Base-by-base conservation (phyloP, 2,113 vertebrate species). In the Nothoprocta pentlandii region DNA sequence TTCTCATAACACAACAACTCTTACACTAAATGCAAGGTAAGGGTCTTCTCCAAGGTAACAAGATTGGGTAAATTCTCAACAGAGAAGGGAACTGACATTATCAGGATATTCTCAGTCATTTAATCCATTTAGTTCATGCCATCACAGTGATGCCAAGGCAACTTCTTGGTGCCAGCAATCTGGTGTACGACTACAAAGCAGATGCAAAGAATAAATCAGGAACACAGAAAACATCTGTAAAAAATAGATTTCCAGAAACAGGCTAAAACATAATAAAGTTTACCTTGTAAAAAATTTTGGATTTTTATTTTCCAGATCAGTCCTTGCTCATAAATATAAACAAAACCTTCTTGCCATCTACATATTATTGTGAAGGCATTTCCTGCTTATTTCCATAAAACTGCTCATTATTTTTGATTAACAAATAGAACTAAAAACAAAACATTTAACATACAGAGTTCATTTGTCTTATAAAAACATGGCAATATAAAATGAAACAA, bases 141-240 rank as follows among this genome's bases (percentile, higher is more conserved):
- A n/a, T 13, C 14, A 6, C 7, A 70, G 78, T 16, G 30, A 77
- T 76, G 78, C 79, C 87, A 87, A 88, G 42, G 6, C 54, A 46
- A 51, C 10, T 69, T 78, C 59, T 77, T 54, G 47, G 42, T 70
- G 82, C 80, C 92, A 94, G 54, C 47, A 86, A 39, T 62, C 66
- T 73, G 82, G 26, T 53, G 51, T 17, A 28, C 47, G 64, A 68
- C 68, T 51, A 39, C n/a, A 75, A 78, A 91, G 2, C 76, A 78
- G 76, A 75, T 74, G 76, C 32, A 64, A 26, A 32, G n/a, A 88
- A 84, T 78, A 92, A 85, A 91, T 32, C 64, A 92, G 23, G n/a
- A 67, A 78, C 54, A 44, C 17, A n/a, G 16, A 49, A 83, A 91
- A 64, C 59, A 75, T 19, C 42, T 32, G 47, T 1, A 75, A 20